A percentile compares a stretch with the other conserved stretches of the same genome.
These are phyloP conservation scores for Pelagia noctiluca DNA, from an alignment of 30 jellyfish, hydroid and myxozoan species.

Conservation along the genomic window DNA sequence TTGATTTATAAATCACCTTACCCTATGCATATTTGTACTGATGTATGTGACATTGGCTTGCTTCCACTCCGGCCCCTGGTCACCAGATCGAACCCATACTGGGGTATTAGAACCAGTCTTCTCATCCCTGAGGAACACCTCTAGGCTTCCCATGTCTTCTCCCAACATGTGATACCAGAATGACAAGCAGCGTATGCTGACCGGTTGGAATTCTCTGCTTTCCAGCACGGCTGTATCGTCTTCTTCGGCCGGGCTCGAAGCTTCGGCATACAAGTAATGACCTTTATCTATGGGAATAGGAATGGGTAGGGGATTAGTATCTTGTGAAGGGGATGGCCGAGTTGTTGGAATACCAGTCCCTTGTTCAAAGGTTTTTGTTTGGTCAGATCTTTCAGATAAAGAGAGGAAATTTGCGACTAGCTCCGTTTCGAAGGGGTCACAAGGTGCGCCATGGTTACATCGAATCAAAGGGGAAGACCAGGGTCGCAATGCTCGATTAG, in stretches of 20 bases:
- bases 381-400: no score
- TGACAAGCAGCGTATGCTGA: background rate
- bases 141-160: constrained; percentile 23
- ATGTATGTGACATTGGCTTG: constrained; percentile 7
- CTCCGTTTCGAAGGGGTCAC: no score
- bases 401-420: no score
- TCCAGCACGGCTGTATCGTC: constrained; percentile 57
- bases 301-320: no score
- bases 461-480: no score
- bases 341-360: no score
- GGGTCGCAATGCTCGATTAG: no score
- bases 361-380: no score
- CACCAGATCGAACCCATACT: constrained; percentile 18
- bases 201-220: constrained; percentile 25
- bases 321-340: no score
- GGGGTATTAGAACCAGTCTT: background rate
- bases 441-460: no score
- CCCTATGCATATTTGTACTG: background rate
- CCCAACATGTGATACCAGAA: constrained; percentile 49
- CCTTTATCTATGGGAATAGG: constrained; percentile 25
- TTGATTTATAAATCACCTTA: background rate
- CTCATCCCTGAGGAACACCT: constrained; percentile 1
- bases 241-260: constrained; percentile 73
- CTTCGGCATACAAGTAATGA: constrained; percentile 61
- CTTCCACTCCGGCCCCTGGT: constrained; percentile 30